A percentile compares a stretch with the other conserved stretches of the same genome.
Conservation (phyloP, 2,888 invertebrate genomes). For the Euplexia lucipara region DNA sequence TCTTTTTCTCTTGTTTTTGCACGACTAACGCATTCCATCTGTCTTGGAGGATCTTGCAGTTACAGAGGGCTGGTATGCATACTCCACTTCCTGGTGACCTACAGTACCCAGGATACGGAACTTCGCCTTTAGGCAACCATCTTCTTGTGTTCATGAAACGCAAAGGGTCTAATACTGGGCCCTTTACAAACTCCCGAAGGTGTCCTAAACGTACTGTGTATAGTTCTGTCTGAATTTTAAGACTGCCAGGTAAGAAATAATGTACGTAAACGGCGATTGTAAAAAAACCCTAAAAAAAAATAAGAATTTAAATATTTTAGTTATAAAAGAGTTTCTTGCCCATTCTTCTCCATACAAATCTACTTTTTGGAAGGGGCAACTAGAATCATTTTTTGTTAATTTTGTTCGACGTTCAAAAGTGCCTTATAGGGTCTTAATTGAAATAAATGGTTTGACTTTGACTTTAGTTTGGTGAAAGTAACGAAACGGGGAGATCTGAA, state of each 20-base stretch:
- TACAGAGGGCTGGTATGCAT: slow-evolving; percentile 79
- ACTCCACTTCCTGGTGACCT: slow-evolving; percentile 76
- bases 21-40: slow-evolving; percentile 69
- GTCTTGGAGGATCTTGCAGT: slow-evolving; percentile 75
- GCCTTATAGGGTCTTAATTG: too few species aligned
- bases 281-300: slow-evolving; percentile 73
- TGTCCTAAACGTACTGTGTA: slow-evolving; percentile 64
- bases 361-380: too few species aligned
- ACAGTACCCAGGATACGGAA: slow-evolving; percentile 86
- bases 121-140: slow-evolving; percentile 78
- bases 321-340: not conserved
- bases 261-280: slow-evolving; percentile 75
- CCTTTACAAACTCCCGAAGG: slow-evolving; percentile 59
- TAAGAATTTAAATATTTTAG: slow-evolving; percentile 10
- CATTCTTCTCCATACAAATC: too few species aligned
- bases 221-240: slow-evolving; percentile 68
- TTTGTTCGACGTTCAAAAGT: too few species aligned
- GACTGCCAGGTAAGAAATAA: slow-evolving; percentile 77
- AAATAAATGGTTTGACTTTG: too few species aligned
- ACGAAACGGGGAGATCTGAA: too few species aligned
- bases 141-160: slow-evolving; percentile 63
- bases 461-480: too few species aligned
- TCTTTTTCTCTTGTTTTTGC: slow-evolving; percentile 1
- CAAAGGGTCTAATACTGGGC: slow-evolving; percentile 33
- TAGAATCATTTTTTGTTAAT: too few species aligned